A percentile compares a stretch with the other conserved stretches of the same genome.
Evolutionary conservation across 2,113 vertebrate genomes (phyloP).

Genomic region (Oncorhynchus tshawytscha): DNA sequence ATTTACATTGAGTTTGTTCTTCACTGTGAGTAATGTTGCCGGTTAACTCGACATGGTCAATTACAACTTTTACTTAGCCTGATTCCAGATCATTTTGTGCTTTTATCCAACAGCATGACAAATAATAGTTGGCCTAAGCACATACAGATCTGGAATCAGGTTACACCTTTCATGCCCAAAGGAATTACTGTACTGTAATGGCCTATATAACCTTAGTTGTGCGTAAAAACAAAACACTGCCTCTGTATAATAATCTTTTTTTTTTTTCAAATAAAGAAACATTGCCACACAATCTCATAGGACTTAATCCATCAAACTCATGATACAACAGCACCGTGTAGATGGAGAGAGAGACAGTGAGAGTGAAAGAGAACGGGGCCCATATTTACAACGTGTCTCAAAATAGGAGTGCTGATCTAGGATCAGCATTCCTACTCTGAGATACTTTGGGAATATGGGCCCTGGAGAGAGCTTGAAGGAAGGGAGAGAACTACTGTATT

Average conservation of each 20-base stretch:
- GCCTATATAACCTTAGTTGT: slow-evolving; percentile 33
- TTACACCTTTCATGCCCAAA: slow-evolving; percentile 54
- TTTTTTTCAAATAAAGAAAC: slow-evolving; percentile 32
- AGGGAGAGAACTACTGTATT: background rate
- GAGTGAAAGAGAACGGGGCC: background rate
- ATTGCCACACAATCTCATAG: slow-evolving; percentile 52
- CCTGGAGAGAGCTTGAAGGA: background rate
- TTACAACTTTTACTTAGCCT: slow-evolving; percentile 1
- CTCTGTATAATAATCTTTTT: background rate
- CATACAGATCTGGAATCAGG: too few species aligned
- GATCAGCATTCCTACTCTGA: too few species aligned
- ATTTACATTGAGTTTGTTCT: slow-evolving; percentile 52
- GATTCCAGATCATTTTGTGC: too few species aligned
- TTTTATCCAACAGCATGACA: too few species aligned
- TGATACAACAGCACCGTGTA: slow-evolving; percentile 6
- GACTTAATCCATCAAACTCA: slow-evolving; percentile 17
- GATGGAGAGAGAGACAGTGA: background rate
- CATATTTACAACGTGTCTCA: too few species aligned
- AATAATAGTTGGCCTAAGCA: too few species aligned
- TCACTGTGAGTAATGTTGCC: slow-evolving; percentile 59
- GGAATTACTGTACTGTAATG: slow-evolving; percentile 5
- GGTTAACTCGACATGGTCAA: slow-evolving; percentile 56
- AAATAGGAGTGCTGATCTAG: too few species aligned
- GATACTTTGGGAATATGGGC: too few species aligned
- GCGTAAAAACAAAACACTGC: slow-evolving; percentile 15